Evolutionary conservation across 2,797 vertebrate genomes (phyloP), one percentile per base, ranked within the genome.

Genomic region (Sebastiscus tertius): DNA sequence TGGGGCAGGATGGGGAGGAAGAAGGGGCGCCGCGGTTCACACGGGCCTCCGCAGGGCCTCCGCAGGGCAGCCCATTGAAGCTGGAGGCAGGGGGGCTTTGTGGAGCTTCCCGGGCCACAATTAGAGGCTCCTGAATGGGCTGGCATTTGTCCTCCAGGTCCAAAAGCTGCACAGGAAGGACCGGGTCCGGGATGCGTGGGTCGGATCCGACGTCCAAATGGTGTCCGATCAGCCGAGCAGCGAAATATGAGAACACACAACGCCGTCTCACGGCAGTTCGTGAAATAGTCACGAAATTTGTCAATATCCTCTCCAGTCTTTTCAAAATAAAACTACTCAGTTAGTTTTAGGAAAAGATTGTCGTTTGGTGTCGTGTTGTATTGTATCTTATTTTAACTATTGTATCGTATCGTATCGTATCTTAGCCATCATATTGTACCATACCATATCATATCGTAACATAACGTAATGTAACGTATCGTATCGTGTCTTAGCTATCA

Each of bases 131-230:
- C 89, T 95, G 94, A 96, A 95, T 91, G 88, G 76, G 69, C 88
- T 94, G 93, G 82, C 91, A 89, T 95, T 95, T 95, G 95, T 95
- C 93, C 94, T 64, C 86, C 90, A 89, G 93, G 94, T 93, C 90
- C 87, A 85, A 77, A 89, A 67, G 65, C 42, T 54, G 65, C 42
- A 52, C 46, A 54, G 39, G 64, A 66, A 66, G 26, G 22, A 3
- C 34, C 7, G 13, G 1, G 33, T 36, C 60, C n/a, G 20, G n/a
- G 60, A 34, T 4, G n/a, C 60, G 34, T 2, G 33, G 60, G 31
- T 62, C 31, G n/a, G 22, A 62, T 36, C 31, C 7, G 31, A 62
- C 33, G 4, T 36, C 20, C 56, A 64, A 18, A 26, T n/a, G 26
- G 29, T 39, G 58, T 24, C 59, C 18, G 46, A 56, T 59, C 56